These are phyloP conservation scores for Chloebia gouldiae DNA, from an alignment of 2,113 vertebrate species.

Conservation along the genomic window DNA sequence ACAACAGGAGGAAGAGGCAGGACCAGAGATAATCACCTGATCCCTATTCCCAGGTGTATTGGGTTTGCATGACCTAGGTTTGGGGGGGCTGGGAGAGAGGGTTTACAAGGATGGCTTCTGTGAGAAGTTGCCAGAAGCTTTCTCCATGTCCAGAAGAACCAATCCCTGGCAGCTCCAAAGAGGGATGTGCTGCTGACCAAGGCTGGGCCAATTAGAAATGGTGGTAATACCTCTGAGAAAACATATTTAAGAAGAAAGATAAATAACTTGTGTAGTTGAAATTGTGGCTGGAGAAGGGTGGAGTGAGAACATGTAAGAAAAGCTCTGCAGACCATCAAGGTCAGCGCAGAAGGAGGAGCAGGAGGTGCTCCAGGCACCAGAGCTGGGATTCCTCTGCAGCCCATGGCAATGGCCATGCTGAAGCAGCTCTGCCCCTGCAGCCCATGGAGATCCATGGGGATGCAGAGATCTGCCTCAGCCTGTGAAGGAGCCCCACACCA, in stretches of 20 bases:
- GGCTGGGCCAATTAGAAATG: not conserved
- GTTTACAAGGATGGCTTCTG: not conserved
- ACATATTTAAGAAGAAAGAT: not conserved
- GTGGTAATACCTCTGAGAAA: not conserved
- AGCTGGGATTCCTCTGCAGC: not conserved
- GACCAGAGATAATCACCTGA: not conserved
- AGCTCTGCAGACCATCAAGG: not conserved
- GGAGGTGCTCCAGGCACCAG: not conserved
- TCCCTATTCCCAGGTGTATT: not conserved
- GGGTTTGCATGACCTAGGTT: not conserved
- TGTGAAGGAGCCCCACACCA: accelerated
- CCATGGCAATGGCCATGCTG: accelerated
- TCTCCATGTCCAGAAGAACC: not conserved
- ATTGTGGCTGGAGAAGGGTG: not conserved
- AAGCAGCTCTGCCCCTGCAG: not conserved
- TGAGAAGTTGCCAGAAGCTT: not conserved
- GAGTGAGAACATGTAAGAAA: not conserved
- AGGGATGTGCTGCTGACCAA: accelerated
- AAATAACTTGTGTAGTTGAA: not conserved
- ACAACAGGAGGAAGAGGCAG: not conserved
- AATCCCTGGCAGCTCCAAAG: not conserved
- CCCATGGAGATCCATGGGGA: not conserved
- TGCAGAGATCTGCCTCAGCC: not conserved
- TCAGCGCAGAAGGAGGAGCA: not conserved
- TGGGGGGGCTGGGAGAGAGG: not conserved